Base-by-base conservation (phyloP, 1,140 invertebrate species). In the Musca domestica region DNA sequence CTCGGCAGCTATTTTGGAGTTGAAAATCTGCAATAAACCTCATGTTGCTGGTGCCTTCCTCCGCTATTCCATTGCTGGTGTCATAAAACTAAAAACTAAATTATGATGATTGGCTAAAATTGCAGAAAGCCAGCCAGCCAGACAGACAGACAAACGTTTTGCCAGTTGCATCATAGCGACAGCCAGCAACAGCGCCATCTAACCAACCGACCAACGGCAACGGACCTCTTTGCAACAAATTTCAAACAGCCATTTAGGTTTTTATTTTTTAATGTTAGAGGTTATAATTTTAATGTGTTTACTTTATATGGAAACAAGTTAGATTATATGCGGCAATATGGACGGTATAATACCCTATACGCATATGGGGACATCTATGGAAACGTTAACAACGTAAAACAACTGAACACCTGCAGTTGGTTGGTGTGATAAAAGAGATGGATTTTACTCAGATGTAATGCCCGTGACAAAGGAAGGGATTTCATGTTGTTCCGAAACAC, bases 31-130 rank as follows among this genome's bases (percentile, higher is more conserved):
- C 20, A 10, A 20, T 22, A 23, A 10, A 14, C 10, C 20, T 30
- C n/a, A n/a, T n/a, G n/a, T n/a, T n/a, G n/a, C n/a, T n/a, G 27
- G 17, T 19, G 17, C 27, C 34, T 51, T 51, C 20, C 15, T 48
- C 17, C 20, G 25, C 34, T 41, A n/a, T 30, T 61, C n/a, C 56
- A 61, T 61, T 41, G 4, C 20, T 61, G 34, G 34, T 61, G 34
- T 20, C 56, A 61, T 61, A 61, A 61, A 61, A 61, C 27, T 12
- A 61, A 61, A 61, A n/a, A n/a, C 34, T 10, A 61, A 61, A 61
- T 61, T 61, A 61, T 61, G 27, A 61, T 61, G 56, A 61, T 61
- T 61, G 56, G 56, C 56, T 61, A 61, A 61, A 61, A 61, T 61
- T 41, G 56, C 56, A 61, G 5, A 41, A 41, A 41, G 34, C 34